Conservation (phyloP, 2,113 vertebrate species). For the Jacana jacana region DNA sequence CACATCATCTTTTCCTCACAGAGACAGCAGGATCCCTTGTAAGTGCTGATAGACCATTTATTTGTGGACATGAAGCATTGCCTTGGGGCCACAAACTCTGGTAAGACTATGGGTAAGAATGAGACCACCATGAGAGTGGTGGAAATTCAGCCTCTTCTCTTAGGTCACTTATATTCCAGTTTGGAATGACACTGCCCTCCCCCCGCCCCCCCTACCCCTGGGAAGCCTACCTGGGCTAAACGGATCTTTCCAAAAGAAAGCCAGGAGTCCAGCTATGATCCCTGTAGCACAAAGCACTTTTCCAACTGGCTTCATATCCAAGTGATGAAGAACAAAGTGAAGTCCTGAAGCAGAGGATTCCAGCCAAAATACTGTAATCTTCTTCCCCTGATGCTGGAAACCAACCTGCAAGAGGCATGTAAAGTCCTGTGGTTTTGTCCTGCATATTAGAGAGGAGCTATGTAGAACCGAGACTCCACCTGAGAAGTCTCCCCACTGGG, state of each 20-base stretch:
- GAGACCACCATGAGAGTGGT: not conserved
- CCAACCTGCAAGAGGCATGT: not conserved
- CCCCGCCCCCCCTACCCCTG: too few species aligned
- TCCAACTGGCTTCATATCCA: not conserved
- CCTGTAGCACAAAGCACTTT: constrained; percentile 14
- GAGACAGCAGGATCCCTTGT: not conserved
- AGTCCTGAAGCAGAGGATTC: not conserved
- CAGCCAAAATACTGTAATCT: not conserved
- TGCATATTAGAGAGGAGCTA: not conserved
- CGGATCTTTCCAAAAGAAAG: constrained; percentile 68
- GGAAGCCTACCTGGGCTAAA: constrained; percentile 70
- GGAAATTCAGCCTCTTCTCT: not conserved
- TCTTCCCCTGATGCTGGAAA: not conserved
- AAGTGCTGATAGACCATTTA: not conserved
- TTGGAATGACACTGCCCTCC: not conserved
- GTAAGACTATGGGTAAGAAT: not conserved
- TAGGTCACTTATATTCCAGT: not conserved
- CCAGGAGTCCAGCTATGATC: not conserved
- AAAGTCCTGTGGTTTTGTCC: not conserved
- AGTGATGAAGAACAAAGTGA: not conserved
- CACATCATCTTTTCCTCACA: not conserved
- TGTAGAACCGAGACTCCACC: not conserved
- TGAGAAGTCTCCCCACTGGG: not conserved
- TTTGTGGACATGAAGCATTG: not conserved
- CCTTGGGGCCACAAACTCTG: not conserved